phyloP scores from a whole-genome alignment of 2,797 vertebrate genomes.

The Galaxias olidus region DNA sequence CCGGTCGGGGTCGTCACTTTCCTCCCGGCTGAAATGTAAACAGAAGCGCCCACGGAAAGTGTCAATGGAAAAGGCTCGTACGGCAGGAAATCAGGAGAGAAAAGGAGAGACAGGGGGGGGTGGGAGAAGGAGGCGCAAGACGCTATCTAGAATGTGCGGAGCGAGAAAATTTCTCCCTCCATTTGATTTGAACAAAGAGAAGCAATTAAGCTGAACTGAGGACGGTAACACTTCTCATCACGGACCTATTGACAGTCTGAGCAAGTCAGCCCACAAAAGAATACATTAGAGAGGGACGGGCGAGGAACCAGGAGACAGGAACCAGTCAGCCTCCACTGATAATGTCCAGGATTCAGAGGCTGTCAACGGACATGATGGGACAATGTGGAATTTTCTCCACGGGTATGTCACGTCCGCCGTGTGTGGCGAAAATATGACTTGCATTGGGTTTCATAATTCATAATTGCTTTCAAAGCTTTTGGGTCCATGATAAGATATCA shows the following conservation, averaged over 20 bases:
- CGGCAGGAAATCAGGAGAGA: constrained; percentile 31
- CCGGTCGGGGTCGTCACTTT: constrained; percentile 25
- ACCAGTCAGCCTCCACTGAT: constrained; percentile 31
- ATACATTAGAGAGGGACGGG: constrained; percentile 40
- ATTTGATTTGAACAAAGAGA: constrained; percentile 66
- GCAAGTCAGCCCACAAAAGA: constrained; percentile 44
- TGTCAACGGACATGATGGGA: constrained; percentile 15
- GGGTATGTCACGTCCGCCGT: too few relatives aligned
- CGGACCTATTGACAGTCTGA: constrained; percentile 52
- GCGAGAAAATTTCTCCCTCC: constrained; percentile 54
- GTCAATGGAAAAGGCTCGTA: constrained; percentile 21
- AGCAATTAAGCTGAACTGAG: constrained; percentile 65
- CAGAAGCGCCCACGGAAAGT: constrained; percentile 39
- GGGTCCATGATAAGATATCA: too few relatives aligned
- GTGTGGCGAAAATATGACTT: too few relatives aligned
- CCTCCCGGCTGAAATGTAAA: constrained; percentile 30
- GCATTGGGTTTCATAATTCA: too few relatives aligned
- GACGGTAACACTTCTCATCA: constrained; percentile 57
- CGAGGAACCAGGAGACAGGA: constrained; percentile 26
- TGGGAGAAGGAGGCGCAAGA: constrained; percentile 38
- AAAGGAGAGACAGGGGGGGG: neutral
- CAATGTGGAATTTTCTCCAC: neutral
- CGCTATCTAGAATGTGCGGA: constrained; percentile 56
- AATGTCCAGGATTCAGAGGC: constrained; percentile 32
- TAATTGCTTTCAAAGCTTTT: too few relatives aligned